phyloP scores from a whole-genome alignment of 2,797 vertebrate genomes.

The Etheostoma perlongum region DNA sequence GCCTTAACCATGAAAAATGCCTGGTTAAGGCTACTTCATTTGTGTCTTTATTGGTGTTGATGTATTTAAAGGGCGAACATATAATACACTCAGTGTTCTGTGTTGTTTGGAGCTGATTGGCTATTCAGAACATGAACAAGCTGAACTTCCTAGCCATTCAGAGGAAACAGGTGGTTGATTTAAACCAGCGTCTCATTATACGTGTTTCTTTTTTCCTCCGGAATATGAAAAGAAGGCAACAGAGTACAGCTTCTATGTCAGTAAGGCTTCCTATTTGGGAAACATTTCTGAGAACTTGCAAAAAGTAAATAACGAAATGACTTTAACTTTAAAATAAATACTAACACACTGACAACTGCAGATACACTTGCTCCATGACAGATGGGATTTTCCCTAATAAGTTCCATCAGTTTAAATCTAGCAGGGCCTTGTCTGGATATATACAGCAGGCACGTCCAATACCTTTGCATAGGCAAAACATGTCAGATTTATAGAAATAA shows the following conservation, averaged over 20 bases:
- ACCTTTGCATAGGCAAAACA: neutral
- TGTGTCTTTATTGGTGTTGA: neutral
- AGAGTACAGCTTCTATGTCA: neutral
- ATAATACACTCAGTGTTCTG: constrained; percentile 15
- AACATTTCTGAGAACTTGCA: constrained; percentile 9
- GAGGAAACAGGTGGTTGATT: constrained; percentile 58
- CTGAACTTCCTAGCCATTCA: constrained; percentile 25
- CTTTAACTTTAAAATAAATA: constrained; percentile 10
- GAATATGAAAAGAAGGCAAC: neutral
- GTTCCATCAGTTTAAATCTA: neutral
- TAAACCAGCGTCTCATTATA: constrained; percentile 22
- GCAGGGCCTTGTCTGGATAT: neutral
- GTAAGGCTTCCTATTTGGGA: neutral
- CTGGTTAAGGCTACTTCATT: neutral
- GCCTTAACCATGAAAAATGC: neutral
- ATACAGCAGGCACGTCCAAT: neutral
- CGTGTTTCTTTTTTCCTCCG: neutral
- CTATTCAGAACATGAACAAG: constrained; percentile 48
- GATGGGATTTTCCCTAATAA: neutral
- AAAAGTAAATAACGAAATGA: constrained; percentile 32
- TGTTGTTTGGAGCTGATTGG: constrained; percentile 30
- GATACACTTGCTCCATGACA: neutral
- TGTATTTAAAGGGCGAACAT: neutral
- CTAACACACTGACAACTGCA: constrained; percentile 24
- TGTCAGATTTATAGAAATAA: neutral